A percentile compares a stretch with the other conserved stretches of the same genome.
Conservation (phyloP, 2,888 invertebrate species). For the Macropis europaea region DNA sequence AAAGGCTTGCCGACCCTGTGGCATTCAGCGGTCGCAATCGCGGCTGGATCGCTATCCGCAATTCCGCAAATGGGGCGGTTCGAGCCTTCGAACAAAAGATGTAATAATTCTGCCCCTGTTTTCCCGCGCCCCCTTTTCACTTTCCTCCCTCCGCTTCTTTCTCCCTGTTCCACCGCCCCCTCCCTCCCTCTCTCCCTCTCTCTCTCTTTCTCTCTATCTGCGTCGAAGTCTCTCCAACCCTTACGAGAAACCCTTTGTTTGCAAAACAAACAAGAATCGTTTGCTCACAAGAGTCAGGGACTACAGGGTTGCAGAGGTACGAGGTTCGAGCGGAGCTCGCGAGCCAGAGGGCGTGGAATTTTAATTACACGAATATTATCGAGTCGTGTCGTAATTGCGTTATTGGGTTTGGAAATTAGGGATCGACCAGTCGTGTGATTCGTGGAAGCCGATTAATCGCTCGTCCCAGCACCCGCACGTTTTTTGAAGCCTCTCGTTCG, state of each 20-base stretch:
- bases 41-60: slow-evolving; percentile 76
- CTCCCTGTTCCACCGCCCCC: slow-evolving; percentile 16
- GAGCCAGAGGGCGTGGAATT: slow-evolving; percentile 71
- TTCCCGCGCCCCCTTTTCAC: slow-evolving; percentile 58
- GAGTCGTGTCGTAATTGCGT: slow-evolving; percentile 68
- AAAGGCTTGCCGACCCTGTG: slow-evolving; percentile 66
- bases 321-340: slow-evolving; percentile 31
- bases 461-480: too few species aligned
- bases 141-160: slow-evolving; percentile 40
- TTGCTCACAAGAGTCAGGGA: slow-evolving; percentile 70
- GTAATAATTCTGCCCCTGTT: slow-evolving; percentile 78
- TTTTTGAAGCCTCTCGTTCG: background rate
- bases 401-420: slow-evolving; percentile 64
- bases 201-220: slow-evolving; percentile 37
- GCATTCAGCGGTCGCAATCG: slow-evolving; percentile 74
- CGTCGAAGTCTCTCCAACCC: slow-evolving; percentile 56
- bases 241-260: slow-evolving; percentile 73
- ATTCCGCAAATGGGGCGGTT: slow-evolving; percentile 78
- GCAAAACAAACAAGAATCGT: slow-evolving; percentile 79
- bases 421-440: slow-evolving; percentile 12
- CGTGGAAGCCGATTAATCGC: background rate
- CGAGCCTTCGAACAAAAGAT: slow-evolving; percentile 78
- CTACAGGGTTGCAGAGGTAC: slow-evolving; percentile 38
- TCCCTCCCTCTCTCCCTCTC: slow-evolving; percentile 32
- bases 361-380: slow-evolving; percentile 78